Percentiles rank a stretch among this genome's conserved stretches.
Evolutionary conservation across 2,113 vertebrate species (phyloP).

Genomic region (Oceanodroma tethys): DNA sequence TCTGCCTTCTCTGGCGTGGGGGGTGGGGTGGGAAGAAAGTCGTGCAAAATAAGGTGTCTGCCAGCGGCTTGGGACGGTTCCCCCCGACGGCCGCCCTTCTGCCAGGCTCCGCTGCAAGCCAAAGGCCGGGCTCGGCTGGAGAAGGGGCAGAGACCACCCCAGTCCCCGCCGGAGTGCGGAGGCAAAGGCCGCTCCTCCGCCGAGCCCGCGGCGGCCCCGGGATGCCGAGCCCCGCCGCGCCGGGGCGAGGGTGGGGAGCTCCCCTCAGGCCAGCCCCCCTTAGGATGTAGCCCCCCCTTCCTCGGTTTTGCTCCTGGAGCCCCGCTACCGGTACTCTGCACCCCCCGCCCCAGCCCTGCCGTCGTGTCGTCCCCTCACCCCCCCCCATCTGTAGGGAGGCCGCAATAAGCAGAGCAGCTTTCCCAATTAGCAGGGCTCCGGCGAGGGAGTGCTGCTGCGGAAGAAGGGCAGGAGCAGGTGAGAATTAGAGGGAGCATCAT

Average conservation of each 20-base stretch:
- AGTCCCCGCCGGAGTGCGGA: rapidly evolving
- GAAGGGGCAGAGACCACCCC: not conserved
- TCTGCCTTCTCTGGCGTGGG: not conserved
- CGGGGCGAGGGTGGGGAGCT: too few species aligned
- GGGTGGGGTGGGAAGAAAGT: not conserved
- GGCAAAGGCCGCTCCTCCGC: not conserved
- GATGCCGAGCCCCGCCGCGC: not conserved
- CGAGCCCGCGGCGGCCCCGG: too few species aligned
- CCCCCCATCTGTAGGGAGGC: not conserved
- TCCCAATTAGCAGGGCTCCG: conserved; percentile 52
- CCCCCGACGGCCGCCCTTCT: not conserved
- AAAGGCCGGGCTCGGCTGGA: not conserved
- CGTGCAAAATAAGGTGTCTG: not conserved
- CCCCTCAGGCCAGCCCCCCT: not conserved
- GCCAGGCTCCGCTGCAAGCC: not conserved
- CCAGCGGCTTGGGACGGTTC: not conserved
- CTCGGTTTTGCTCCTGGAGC: not conserved
- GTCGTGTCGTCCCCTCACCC: not conserved
- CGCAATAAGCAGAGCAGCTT: conserved; percentile 16
- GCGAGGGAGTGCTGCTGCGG: conserved; percentile 3
- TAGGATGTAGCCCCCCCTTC: too few species aligned
- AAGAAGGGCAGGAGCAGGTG: conserved; percentile 63
- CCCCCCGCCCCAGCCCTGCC: not conserved
- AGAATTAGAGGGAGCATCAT: conserved; percentile 63
- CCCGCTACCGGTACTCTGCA: not conserved